phyloP scores from a whole-genome alignment of 2,888 invertebrate genomes.

The Plemyria rubiginata region DNA sequence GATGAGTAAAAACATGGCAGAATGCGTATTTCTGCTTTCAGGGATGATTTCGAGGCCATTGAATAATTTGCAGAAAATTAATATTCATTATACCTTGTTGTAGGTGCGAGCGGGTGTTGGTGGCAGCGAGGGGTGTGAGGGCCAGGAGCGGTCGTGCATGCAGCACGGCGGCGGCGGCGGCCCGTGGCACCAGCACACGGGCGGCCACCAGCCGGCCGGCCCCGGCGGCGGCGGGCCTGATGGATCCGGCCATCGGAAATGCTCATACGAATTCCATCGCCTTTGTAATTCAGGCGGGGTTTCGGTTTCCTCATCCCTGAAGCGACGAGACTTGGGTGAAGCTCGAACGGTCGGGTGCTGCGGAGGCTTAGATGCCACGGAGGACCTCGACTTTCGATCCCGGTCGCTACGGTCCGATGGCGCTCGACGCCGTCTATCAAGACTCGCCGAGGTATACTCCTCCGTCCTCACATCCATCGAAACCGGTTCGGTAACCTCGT shows the following conservation, averaged over 20 bases:
- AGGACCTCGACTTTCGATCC: conserved; percentile 87
- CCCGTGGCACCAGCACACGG: conserved; percentile 79
- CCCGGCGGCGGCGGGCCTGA: conserved; percentile 41
- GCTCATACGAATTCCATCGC: conserved; percentile 84
- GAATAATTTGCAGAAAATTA: conserved; percentile 16
- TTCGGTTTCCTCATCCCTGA: conserved; percentile 69
- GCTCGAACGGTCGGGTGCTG: conserved; percentile 76
- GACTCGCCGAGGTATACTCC: conserved; percentile 76
- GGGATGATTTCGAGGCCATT: conserved; percentile 17
- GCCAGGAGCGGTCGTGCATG: conserved; percentile 79
- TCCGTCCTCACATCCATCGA: conserved; percentile 64
- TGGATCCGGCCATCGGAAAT: conserved; percentile 85
- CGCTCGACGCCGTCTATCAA: conserved; percentile 83
- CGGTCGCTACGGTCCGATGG: conserved; percentile 84
- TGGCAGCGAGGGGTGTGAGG: conserved; percentile 78
- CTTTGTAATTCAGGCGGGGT: conserved; percentile 75
- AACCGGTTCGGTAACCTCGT: conserved; percentile 57
- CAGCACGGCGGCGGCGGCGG: conserved; percentile 78
- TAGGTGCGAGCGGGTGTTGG: conserved; percentile 58
- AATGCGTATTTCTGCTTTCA: conserved; percentile 21
- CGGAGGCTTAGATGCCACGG: conserved; percentile 82
- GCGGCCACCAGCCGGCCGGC: conserved; percentile 74
- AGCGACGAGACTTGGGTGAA: conserved; percentile 71
- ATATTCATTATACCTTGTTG: conserved; percentile 71
- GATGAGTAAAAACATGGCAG: conserved; percentile 14